These are phyloP conservation scores for Drosophila atroscutellata DNA, from an alignment of 2,888 invertebrate species.

Conservation along the genomic window DNA sequence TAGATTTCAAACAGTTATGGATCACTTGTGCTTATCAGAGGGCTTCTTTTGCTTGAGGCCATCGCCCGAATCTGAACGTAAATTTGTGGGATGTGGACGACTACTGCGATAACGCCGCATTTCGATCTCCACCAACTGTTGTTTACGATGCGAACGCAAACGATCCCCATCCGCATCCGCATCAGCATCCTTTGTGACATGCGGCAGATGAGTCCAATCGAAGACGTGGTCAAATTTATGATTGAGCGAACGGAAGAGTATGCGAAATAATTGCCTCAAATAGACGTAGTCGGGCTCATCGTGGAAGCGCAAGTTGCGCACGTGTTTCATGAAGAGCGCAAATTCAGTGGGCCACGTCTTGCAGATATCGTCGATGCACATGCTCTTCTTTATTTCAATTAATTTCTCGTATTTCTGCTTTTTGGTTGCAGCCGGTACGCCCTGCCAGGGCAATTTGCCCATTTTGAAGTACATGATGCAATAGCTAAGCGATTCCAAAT, in stretches of 20 bases:
- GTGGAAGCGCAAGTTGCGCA: conserved; percentile 97
- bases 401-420: conserved; percentile 99
- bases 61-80: conserved; percentile 19
- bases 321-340: conserved; percentile 99
- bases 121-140: conserved; percentile 20
- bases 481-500: conserved; percentile 99
- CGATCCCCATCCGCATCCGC: conserved; percentile 21
- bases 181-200: conserved; percentile 86
- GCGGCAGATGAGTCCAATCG: conserved; percentile 99
- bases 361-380: conserved; percentile 97
- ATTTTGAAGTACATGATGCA: conserved; percentile 99
- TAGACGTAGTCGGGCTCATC: conserved; percentile 99
- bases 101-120: conserved; percentile 8
- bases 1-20: background rate
- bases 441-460: conserved; percentile 98
- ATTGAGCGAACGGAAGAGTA: conserved; percentile 98
- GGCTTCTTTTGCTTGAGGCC: conserved; percentile 12
- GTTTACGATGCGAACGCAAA: conserved; percentile 20
- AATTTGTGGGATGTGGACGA: conserved; percentile 1
- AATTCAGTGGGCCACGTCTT: conserved; percentile 99
- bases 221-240: conserved; percentile 99
- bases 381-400: conserved; percentile 99
- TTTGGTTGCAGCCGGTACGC: conserved; percentile 97
- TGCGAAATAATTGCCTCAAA: conserved; percentile 92
- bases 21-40: conserved; percentile 31